phyloP scores from a whole-genome alignment of 2,113 vertebrate genomes.

The Heterotilapia buettikoferi region DNA sequence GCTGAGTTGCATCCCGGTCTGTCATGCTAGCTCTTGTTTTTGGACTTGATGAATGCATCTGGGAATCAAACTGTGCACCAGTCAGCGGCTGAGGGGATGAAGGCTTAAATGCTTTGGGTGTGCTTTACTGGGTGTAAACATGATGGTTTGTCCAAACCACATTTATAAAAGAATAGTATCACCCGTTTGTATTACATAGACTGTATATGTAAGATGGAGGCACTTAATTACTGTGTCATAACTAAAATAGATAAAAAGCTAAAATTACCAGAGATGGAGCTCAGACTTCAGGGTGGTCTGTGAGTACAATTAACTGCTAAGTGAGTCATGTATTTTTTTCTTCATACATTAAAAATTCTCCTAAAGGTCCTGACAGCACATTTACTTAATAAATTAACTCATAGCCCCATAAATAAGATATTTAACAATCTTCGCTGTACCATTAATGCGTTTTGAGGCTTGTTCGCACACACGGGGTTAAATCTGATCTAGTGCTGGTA shows the following conservation, averaged over 20 bases:
- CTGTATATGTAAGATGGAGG: background rate
- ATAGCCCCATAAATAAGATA: fast-evolving
- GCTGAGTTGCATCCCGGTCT: background rate
- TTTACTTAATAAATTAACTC: background rate
- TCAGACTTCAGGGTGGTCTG: background rate
- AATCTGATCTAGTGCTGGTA: background rate
- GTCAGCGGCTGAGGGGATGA: background rate
- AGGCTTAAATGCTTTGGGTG: background rate
- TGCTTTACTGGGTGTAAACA: background rate
- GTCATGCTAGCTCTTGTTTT: background rate
- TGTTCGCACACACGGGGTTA: background rate
- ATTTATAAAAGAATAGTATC: background rate
- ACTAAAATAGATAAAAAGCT: background rate
- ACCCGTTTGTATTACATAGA: fast-evolving
- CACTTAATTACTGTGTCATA: background rate
- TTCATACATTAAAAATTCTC: background rate
- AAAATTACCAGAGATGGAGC: background rate
- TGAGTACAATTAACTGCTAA: background rate
- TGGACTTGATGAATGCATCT: background rate
- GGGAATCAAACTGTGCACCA: background rate
- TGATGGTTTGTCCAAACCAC: fast-evolving
- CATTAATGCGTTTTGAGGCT: background rate
- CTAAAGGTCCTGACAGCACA: fast-evolving
- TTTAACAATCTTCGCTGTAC: fast-evolving
- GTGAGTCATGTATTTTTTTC: background rate